Conservation (phyloP, 2,113 vertebrate genomes). For the Cricetomys ansorgei region DNA sequence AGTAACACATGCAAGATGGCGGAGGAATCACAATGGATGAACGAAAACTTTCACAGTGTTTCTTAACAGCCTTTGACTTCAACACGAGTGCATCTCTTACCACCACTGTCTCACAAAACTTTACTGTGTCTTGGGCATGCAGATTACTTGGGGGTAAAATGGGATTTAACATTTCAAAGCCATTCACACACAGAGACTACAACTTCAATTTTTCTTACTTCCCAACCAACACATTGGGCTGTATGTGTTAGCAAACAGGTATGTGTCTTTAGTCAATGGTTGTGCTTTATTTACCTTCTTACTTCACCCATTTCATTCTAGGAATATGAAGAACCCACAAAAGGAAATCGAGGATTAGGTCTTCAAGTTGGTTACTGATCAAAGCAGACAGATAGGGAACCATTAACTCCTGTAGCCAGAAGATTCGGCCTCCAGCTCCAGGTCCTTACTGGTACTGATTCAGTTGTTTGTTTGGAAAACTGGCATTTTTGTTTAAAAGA, state of each 20-base stretch:
- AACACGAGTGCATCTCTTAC: slow-evolving; percentile 85
- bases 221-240: slow-evolving; percentile 69
- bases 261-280: slow-evolving; percentile 22
- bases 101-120: slow-evolving; percentile 85
- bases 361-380: slow-evolving; percentile 63
- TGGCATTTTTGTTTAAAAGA: slow-evolving; percentile 76
- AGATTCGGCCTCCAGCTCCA: slow-evolving; percentile 64
- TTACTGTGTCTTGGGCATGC: slow-evolving; percentile 86
- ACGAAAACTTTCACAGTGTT: slow-evolving; percentile 87
- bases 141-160: slow-evolving; percentile 80
- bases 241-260: slow-evolving; percentile 59
- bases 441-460: slow-evolving; percentile 65
- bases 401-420: slow-evolving; percentile 54
- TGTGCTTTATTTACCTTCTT: slow-evolving; percentile 80
- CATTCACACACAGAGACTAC: slow-evolving; percentile 78
- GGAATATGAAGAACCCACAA: slow-evolving; percentile 71
- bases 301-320: slow-evolving; percentile 69
- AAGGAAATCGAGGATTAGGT: slow-evolving; percentile 79
- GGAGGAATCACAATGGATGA: slow-evolving; percentile 76
- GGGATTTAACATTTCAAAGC: slow-evolving; percentile 80
- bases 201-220: slow-evolving; percentile 73
- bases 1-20: slow-evolving; percentile 85
- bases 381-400: slow-evolving; percentile 71
- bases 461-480: slow-evolving; percentile 59
- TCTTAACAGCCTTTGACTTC: slow-evolving; percentile 86